These are phyloP conservation scores for Myrmecobius fasciatus DNA, from an alignment of 2,113 vertebrate genomes.

Conservation along the genomic window DNA sequence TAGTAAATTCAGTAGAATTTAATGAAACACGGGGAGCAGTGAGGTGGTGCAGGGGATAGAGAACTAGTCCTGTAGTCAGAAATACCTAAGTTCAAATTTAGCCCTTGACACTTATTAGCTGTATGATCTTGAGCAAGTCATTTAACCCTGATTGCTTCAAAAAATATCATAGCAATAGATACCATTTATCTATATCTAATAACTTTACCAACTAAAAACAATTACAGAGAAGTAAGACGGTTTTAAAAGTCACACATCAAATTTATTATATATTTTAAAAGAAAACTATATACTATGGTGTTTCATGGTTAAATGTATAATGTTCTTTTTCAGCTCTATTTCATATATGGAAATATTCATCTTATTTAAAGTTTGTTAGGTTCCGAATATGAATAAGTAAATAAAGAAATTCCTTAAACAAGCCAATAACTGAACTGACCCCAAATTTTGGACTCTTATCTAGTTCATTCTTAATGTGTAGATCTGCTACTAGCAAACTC, in stretches of 20 bases:
- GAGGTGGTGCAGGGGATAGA: not conserved
- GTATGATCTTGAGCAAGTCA: not conserved
- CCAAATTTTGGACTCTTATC: not conserved
- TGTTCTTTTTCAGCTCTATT: not conserved
- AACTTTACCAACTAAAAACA: not conserved
- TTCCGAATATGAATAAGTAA: not conserved
- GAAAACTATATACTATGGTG: not conserved
- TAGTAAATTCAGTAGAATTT: not conserved
- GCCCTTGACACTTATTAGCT: not conserved
- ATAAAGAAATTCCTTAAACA: not conserved
- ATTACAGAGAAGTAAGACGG: not conserved
- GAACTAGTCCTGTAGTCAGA: not conserved
- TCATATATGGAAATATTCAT: not conserved
- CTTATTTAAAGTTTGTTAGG: not conserved
- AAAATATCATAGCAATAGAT: not conserved
- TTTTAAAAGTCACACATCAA: not conserved
- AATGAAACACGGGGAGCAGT: not conserved
- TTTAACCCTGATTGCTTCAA: not conserved
- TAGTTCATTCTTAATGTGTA: not conserved
- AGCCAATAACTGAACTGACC: not conserved
- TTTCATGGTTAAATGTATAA: not conserved
- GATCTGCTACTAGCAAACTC: not conserved
- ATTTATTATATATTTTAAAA: not conserved
- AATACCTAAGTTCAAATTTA: not conserved
- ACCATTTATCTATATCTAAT: not conserved